These are phyloP conservation scores for Gasteruption jaculator DNA, from an alignment of 2,888 invertebrate genomes.

Conservation along the genomic window DNA sequence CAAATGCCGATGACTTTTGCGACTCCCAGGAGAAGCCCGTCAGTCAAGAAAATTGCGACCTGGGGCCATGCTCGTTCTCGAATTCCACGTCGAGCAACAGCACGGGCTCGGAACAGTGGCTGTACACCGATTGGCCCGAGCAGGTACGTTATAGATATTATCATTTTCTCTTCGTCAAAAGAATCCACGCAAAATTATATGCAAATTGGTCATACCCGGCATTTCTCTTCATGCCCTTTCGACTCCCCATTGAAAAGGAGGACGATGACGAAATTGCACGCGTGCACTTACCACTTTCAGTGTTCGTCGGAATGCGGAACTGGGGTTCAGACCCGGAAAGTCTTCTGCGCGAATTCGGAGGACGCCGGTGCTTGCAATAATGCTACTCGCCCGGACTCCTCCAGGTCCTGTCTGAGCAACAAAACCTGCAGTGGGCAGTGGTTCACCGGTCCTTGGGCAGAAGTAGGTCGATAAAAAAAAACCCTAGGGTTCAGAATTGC, in stretches of 20 bases:
- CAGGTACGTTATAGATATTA: conserved; percentile 26
- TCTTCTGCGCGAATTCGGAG: conserved; percentile 56
- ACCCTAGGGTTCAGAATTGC: not conserved
- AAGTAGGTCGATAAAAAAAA: conserved; percentile 23
- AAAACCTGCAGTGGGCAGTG: conserved; percentile 73
- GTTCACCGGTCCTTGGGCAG: conserved; percentile 76
- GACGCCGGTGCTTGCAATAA: conserved; percentile 57
- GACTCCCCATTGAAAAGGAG: no score
- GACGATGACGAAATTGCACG: no score
- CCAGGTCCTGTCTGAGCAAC: conserved; percentile 66
- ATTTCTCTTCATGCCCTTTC: no score
- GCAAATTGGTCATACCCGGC: no score
- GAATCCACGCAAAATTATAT: not conserved
- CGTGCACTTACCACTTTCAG: no score
- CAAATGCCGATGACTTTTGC: conserved; percentile 52
- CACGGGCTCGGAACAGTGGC: conserved; percentile 50
- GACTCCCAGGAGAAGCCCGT: conserved; percentile 47
- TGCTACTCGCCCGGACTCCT: conserved; percentile 59
- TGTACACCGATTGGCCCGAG: conserved; percentile 60
- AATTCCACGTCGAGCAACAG: conserved; percentile 19
- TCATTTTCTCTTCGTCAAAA: not conserved
- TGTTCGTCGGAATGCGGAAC: conserved; percentile 77
- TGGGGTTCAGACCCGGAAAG: conserved; percentile 71
- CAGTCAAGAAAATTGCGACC: conserved; percentile 57
- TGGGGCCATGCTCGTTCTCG: conserved; percentile 51